Percentiles rank a stretch among this genome's conserved stretches.
Conservation (phyloP, 1,140 invertebrate species). For the Tetragnatha versicolor region DNA sequence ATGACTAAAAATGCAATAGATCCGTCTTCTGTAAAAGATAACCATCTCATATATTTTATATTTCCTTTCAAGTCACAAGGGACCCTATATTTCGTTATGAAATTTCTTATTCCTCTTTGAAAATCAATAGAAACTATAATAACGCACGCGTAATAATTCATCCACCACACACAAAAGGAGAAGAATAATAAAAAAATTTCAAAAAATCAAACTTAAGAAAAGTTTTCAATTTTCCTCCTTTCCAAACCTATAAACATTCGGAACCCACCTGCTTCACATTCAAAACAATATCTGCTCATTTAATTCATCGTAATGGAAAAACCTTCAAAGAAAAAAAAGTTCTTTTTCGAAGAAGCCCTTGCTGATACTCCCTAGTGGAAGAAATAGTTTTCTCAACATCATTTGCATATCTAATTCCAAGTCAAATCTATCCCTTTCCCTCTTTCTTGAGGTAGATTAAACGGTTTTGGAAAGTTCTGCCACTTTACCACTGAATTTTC, state of each 20-base stretch:
- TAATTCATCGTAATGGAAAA: conserved; percentile 25
- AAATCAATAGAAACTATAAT: conserved; percentile 2
- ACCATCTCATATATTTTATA: too few relatives aligned
- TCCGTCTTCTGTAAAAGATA: too few relatives aligned
- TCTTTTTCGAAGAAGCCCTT: conserved; percentile 5
- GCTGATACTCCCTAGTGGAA: conserved; percentile 7
- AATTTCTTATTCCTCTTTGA: neutral
- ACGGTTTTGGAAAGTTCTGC: neutral
- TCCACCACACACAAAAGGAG: neutral
- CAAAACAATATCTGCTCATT: conserved; percentile 41
- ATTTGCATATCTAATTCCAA: conserved; percentile 52
- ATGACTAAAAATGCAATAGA: too few relatives aligned
- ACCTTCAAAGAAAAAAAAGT: conserved; percentile 10
- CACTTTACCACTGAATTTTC: too few relatives aligned
- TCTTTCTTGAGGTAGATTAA: conserved; percentile 8
- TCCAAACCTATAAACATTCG: neutral
- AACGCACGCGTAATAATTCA: conserved; percentile 20
- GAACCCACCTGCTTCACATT: conserved; percentile 32
- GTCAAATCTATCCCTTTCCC: neutral
- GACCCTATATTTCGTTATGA: too few relatives aligned
- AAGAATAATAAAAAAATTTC: neutral
- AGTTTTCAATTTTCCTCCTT: conserved; percentile 13
- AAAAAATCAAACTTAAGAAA: neutral
- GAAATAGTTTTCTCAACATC: conserved; percentile 37
- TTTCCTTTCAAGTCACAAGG: too few relatives aligned